Percentiles rank a stretch among this genome's conserved stretches.
These are phyloP conservation scores for Mythimna ferrago DNA, from an alignment of 2,888 invertebrate genomes.

Conservation along the genomic window DNA sequence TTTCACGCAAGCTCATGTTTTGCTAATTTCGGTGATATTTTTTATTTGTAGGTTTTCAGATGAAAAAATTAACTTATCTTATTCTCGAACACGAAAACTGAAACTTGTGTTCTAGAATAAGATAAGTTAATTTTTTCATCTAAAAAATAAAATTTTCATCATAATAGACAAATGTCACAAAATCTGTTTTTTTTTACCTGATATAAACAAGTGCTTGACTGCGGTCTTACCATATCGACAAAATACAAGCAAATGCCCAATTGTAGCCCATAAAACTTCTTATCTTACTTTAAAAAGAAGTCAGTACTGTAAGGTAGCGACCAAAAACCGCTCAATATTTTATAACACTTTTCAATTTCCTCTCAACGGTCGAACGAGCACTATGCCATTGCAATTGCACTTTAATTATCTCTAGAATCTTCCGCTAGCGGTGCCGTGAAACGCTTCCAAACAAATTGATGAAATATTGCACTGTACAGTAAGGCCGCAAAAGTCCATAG, in stretches of 20 bases:
- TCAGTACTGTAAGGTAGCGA: constrained; percentile 5
- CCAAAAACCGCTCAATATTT: constrained; percentile 27
- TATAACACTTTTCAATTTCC: constrained; percentile 61
- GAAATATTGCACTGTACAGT: constrained; percentile 55
- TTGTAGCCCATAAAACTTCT: not conserved
- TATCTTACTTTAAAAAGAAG: not conserved
- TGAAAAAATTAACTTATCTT: too few species aligned
- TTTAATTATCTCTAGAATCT: constrained; percentile 64
- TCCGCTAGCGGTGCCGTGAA: constrained; percentile 40
- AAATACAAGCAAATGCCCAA: not conserved
- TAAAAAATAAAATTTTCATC: not conserved
- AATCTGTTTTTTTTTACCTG: too few species aligned
- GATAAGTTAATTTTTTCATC: too few species aligned
- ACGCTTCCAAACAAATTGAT: constrained; percentile 56
- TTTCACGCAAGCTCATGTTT: too few species aligned
- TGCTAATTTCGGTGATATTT: too few species aligned
- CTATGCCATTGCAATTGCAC: constrained; percentile 57
- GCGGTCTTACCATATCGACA: too few species aligned
- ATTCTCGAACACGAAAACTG: too few species aligned
- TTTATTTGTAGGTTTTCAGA: too few species aligned
- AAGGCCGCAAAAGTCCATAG: too few species aligned
- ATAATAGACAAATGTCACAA: constrained; percentile 6
- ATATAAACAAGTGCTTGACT: too few species aligned
- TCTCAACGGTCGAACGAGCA: constrained; percentile 41
- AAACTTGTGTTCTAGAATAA: too few species aligned